Evolutionary conservation across 1,140 invertebrate species (phyloP).

Genomic region (Bactericera cockerelli): DNA sequence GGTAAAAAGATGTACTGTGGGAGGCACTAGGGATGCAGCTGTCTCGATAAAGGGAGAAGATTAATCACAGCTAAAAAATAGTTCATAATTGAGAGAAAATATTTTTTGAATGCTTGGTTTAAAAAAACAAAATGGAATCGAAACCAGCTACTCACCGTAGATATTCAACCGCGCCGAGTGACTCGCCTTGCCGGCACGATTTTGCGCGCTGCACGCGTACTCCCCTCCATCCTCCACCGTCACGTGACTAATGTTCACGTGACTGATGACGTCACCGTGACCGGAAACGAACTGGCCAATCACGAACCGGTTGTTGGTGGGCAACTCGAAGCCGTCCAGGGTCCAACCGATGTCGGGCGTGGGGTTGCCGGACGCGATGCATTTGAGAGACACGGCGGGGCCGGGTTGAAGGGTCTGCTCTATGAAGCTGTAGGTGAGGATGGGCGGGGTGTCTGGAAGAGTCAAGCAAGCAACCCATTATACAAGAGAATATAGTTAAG

Average conservation of each 20-base stretch:
- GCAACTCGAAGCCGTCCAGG: conserved; percentile 59
- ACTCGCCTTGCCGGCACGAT: conserved; percentile 54
- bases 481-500: neutral
- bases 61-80: too few species aligned
- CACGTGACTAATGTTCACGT: conserved; percentile 71
- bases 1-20: too few species aligned
- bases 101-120: too few species aligned
- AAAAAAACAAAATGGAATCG: too few species aligned
- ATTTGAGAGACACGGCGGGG: conserved; percentile 68
- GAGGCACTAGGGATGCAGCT: too few species aligned
- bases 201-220: conserved; percentile 64
- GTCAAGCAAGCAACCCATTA: neutral
- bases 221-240: conserved; percentile 74
- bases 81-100: too few species aligned
- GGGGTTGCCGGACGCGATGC: conserved; percentile 68
- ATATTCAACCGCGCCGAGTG: conserved; percentile 69
- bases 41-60: too few species aligned
- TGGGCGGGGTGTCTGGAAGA: conserved; percentile 60
- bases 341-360: conserved; percentile 69
- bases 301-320: conserved; percentile 55
- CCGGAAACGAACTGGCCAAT: conserved; percentile 66
- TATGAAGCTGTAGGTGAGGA: conserved; percentile 63
- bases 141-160: too few species aligned
- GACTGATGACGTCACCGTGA: conserved; percentile 71
- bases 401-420: conserved; percentile 70